Conservation (phyloP, 1,140 invertebrate species). For the Oncopodura yosiiana region DNA sequence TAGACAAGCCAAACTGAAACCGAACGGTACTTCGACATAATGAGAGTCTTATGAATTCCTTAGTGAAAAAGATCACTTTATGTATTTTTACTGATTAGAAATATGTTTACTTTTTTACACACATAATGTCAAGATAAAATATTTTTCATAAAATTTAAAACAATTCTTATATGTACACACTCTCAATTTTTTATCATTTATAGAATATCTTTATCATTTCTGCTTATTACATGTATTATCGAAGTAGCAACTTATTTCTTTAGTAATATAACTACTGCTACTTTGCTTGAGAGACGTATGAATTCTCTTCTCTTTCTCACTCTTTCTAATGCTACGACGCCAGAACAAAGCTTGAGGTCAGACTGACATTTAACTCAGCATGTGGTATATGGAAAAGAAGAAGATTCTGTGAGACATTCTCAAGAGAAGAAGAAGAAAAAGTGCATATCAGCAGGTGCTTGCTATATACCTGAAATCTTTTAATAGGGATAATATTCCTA, state of each 20-base stretch:
- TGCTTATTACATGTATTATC: no score
- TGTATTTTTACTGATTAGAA: no score
- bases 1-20: no score
- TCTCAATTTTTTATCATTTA: no score
- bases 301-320: conserved; percentile 1
- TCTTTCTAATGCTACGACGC: neutral
- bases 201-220: no score
- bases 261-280: neutral
- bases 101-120: no score
- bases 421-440: neutral
- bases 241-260: neutral
- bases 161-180: no score
- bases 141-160: no score
- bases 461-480: neutral
- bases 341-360: conserved; percentile 20
- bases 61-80: no score
- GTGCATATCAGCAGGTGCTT: conserved; percentile 22
- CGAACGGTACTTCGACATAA: no score
- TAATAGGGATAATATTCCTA: neutral
- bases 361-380: conserved; percentile 29
- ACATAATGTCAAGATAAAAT: no score
- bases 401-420: neutral
- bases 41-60: no score
- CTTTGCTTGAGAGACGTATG: neutral
- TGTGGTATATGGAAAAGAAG: conserved; percentile 4